Evolutionary conservation across 2,113 vertebrate species (phyloP), one percentile per base, ranked within the genome.

Genomic region (Helogale parvula): DNA sequence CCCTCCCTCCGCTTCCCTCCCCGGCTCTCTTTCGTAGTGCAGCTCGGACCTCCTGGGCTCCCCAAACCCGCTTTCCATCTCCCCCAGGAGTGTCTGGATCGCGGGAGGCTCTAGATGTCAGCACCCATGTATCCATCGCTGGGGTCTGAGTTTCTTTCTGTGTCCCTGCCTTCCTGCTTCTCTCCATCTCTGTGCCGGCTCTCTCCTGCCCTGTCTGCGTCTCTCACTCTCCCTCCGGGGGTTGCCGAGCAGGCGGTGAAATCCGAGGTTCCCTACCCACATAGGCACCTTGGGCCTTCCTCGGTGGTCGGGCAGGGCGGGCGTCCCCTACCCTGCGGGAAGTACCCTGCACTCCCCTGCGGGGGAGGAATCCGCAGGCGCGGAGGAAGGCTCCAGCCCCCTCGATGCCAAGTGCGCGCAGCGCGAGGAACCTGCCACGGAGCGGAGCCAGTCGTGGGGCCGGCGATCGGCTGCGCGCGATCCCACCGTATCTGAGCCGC

Each of bases 381-480:
- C 50, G 16, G 82, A 90, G 72, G 12, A 50, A 69, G 57, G 38
- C 13, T 76, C 50, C 12, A 25, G 33, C 29, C 11, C 33, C 21
- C 41, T 2, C 5, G 10, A 35, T 23, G 71, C 25, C 15, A 7
- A 33, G 13, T 21, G 63, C 33, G 29, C 12, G 2, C 54, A 68
- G 16, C 10, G 0, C 38, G 8, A 2, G 14, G 63, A 45, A 19
- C 41, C 57, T 31, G 57, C 19, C 14, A 7, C 74, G 12, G 45
- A 14, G 50, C 7, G 0, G 54, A 17, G 54, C 23, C 4, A 0
- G 27, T 0, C 2, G 25, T 7, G 7, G 11, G 50, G 41, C 21
- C 63, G 3, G 31, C 10, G 4, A 33, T 41, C 31, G 13, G 52
- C 50, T 3, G 10, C 11, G 7, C 16, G 1, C 1, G 15, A 33